Conservation (phyloP, 2,797 vertebrate species). For the Muscicapa comitata region DNA sequence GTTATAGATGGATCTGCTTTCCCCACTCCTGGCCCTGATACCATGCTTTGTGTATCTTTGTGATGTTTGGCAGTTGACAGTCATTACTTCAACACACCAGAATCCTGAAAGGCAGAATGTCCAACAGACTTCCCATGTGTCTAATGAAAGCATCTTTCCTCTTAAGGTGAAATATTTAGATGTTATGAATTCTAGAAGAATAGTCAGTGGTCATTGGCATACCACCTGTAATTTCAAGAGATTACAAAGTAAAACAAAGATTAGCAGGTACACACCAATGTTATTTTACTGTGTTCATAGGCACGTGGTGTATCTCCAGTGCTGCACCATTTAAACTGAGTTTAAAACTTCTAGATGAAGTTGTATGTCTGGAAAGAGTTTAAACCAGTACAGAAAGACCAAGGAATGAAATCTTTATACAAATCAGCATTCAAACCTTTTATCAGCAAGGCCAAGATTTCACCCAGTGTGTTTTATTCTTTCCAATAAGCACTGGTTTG, state of each 20-base stretch:
- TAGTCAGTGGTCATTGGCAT: neutral
- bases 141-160: neutral
- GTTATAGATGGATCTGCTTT: neutral
- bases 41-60: neutral
- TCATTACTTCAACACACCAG: neutral
- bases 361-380: neutral
- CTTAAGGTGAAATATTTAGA: neutral
- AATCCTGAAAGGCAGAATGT: neutral
- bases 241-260: neutral
- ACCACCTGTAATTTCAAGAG: neutral
- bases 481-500: neutral
- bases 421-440: neutral
- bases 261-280: neutral
- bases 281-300: neutral
- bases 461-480: neutral
- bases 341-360: neutral
- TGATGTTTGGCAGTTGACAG: neutral
- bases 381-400: neutral
- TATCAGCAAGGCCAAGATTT: neutral
- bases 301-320: neutral
- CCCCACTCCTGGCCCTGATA: neutral
- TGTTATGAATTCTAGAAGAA: neutral
- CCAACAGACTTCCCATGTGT: neutral
- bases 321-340: neutral
- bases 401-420: neutral